Evolutionary conservation across 2,888 invertebrate genomes (phyloP), one percentile per base, ranked within the genome.

Genomic region (Xestia rhomboidea): DNA sequence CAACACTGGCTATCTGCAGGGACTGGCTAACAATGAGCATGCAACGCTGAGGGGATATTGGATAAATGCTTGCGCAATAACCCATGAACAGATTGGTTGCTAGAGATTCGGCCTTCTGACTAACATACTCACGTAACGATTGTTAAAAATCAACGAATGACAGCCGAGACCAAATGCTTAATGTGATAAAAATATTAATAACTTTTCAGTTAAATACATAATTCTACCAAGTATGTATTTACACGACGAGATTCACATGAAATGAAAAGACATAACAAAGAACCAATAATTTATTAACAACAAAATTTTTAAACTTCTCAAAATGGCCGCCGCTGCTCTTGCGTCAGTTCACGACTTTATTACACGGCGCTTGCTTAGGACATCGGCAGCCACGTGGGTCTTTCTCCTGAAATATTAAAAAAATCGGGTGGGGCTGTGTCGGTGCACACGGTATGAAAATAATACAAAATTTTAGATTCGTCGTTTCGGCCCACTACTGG

Each of bases 231-330:
- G 18, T 30, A 27, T 27, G 5, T 27, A 60, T 30, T 60, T 18
- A 8, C 62, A 34, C 34, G 34, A 24, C 24, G 10, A n/a, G 6
- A 63, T n/a, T 8, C 1, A 15, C 3, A 24, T n/a, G 11, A 41
- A n/a, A 41, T n/a, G 18, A 73, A 73, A 73, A 57, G 0, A 0
- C 41, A 2, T 15, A 3, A 30, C 15, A 38, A 30, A 8, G 27
- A n/a, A 27, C 41, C 5, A 71, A 71, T 10, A 11, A 30, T 72
- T 72, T 73, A 51, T 44, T 73, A 57, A 6, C 21, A 73, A n/a
- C 8, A 13, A 44, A 44, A 21, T 10, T 24, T 27, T 1, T 5
- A 27, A 11, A 44, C 34, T 44, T 44, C 0, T 10, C 73, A 24
- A 13, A 54, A 57, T 73, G 34, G 5, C n/a, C n/a, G 18, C 18